A percentile compares a stretch with the other conserved stretches of the same genome.
phyloP scores from a whole-genome alignment of 2,888 invertebrate species.

The Leucozona laternaria region DNA sequence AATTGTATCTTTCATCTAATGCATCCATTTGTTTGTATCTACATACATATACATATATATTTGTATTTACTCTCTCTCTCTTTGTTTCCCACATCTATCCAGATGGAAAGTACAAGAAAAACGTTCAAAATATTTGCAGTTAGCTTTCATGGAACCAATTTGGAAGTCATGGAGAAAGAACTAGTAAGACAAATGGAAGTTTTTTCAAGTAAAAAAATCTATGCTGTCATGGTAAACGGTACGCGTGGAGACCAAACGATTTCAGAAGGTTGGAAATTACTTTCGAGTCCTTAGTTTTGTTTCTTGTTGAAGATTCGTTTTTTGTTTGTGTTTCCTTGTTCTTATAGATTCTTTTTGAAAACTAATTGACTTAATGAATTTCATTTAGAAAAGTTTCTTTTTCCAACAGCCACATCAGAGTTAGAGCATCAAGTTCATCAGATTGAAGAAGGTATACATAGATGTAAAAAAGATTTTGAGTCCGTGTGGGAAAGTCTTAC shows the following conservation, averaged over 20 bases:
- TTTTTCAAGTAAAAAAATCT: conserved; percentile 27
- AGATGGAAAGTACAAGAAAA: conserved; percentile 24
- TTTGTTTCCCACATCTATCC: neutral
- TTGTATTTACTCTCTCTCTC: neutral
- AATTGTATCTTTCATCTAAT: conserved; percentile 17
- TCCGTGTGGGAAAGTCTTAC: conserved; percentile 1
- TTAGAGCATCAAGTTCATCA: conserved; percentile 18
- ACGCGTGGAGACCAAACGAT: neutral
- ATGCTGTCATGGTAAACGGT: conserved; percentile 27
- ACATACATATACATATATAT: too few relatives aligned
- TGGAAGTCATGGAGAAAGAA: conserved; percentile 24
- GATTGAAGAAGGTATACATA: conserved; percentile 18
- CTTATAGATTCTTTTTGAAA: conserved; percentile 24
- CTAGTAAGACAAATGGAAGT: conserved; percentile 23
- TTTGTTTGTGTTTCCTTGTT: neutral
- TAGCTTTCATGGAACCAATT: conserved; percentile 42
- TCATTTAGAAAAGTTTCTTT: conserved; percentile 34
- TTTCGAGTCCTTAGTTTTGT: conserved; percentile 6
- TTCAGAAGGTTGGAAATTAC: conserved; percentile 30
- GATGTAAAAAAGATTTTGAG: conserved; percentile 35
- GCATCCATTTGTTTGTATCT: conserved; percentile 15
- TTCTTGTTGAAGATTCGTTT: neutral
- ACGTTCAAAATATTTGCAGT: conserved; percentile 47
- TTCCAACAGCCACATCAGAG: conserved; percentile 2
- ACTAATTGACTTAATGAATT: conserved; percentile 60